Percentiles rank a stretch among this genome's conserved stretches.
Conservation (phyloP, 2,113 vertebrate species). For the Crotalus viridis region DNA sequence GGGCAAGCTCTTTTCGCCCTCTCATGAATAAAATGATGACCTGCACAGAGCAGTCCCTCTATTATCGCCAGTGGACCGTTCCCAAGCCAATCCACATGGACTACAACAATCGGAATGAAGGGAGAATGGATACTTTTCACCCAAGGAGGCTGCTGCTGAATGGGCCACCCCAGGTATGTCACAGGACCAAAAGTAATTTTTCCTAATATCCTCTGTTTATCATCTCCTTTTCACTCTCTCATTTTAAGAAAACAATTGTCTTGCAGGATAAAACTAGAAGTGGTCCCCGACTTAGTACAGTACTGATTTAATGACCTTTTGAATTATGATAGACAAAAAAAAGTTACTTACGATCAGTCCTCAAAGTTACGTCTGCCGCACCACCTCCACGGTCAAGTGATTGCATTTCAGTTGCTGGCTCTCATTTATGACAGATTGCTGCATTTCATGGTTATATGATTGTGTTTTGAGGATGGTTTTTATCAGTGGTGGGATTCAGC, state of each 20-base stretch:
- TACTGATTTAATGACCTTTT: too few species aligned
- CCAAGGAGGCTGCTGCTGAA: slow-evolving; percentile 92
- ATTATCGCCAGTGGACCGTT: slow-evolving; percentile 95
- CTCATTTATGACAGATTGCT: not conserved
- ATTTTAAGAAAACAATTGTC: not conserved
- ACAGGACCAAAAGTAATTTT: slow-evolving; percentile 12
- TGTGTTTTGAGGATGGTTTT: not conserved
- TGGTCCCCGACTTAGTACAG: not conserved
- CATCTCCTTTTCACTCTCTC: slow-evolving; percentile 12
- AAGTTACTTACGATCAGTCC: not conserved
- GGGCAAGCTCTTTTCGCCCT: slow-evolving; percentile 94
- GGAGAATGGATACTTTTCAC: slow-evolving; percentile 87
- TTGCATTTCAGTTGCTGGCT: not conserved
- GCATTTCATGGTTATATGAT: not conserved
- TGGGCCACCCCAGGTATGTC: slow-evolving; percentile 92
- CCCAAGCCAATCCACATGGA: slow-evolving; percentile 92
- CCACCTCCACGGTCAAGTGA: not conserved
- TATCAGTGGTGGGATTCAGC: too few species aligned
- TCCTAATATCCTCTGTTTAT: slow-evolving; percentile 7
- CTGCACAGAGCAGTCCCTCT: slow-evolving; percentile 94
- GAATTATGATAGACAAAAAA: not conserved
- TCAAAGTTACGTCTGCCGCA: not conserved
- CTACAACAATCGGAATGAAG: slow-evolving; percentile 85
- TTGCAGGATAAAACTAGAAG: not conserved
- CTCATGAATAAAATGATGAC: slow-evolving; percentile 96